Percentiles rank a stretch among this genome's conserved stretches.
Evolutionary conservation across 1,140 invertebrate genomes (phyloP).

Genomic region (Acyrthosiphon pisum): DNA sequence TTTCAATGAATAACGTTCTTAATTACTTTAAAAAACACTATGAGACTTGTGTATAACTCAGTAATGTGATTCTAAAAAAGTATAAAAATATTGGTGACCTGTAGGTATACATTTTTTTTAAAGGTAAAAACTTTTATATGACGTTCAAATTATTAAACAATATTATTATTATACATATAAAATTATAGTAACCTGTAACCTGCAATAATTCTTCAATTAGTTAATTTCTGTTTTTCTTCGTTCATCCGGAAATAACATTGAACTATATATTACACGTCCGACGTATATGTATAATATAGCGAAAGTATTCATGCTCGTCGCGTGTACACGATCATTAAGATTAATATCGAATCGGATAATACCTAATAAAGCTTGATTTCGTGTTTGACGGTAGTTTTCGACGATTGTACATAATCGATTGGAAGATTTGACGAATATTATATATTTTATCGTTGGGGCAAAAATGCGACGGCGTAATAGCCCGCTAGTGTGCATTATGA

Average conservation of each 20-base stretch:
- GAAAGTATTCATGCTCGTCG: not conserved
- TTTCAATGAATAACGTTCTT: no score
- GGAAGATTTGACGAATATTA: not conserved
- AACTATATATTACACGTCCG: not conserved
- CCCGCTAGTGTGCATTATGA: not conserved
- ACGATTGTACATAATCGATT: not conserved
- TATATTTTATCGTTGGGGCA: not conserved
- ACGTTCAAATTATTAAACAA: not conserved
- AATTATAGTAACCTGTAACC: not conserved
- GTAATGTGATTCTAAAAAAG: not conserved
- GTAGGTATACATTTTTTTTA: not conserved
- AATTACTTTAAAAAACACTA: not conserved
- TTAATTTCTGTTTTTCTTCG: not conserved
- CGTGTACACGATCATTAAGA: not conserved
- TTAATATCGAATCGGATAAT: constrained; percentile 1
- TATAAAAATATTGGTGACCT: no score
- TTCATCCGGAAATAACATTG: not conserved
- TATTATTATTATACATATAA: no score
- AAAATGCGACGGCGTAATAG: not conserved
- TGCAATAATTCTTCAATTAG: not conserved
- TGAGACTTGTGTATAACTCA: not conserved
- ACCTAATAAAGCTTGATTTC: not conserved
- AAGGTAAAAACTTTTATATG: not conserved
- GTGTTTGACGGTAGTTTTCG: not conserved
- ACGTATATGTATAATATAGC: not conserved